Evolutionary conservation across 2,888 invertebrate genomes (phyloP).

Genomic region (Anaspis maculata): DNA sequence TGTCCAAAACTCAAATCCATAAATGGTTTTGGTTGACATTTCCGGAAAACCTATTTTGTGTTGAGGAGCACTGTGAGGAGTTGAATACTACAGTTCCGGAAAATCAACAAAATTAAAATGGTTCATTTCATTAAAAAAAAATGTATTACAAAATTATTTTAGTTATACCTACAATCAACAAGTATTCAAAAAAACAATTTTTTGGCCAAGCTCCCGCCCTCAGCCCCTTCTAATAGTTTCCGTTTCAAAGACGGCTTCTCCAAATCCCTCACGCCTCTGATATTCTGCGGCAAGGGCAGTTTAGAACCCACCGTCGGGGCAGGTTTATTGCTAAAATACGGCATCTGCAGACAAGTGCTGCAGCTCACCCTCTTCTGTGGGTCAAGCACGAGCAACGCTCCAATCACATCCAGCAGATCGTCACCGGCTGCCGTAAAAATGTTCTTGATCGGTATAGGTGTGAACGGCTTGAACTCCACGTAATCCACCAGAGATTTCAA

Average conservation of each 20-base stretch:
- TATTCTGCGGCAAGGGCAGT: constrained; percentile 67
- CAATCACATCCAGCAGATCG: constrained; percentile 78
- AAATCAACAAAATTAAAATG: not conserved
- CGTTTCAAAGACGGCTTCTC: constrained; percentile 67
- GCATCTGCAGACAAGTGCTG: constrained; percentile 77
- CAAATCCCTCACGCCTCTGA: constrained; percentile 49
- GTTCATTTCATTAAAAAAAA: not conserved
- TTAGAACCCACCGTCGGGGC: constrained; percentile 77
- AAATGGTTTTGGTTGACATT: no score
- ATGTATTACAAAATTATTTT: no score
- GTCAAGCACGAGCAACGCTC: constrained; percentile 68
- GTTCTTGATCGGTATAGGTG: constrained; percentile 74
- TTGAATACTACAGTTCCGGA: no score
- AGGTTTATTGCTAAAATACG: constrained; percentile 87
- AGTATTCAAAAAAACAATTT: constrained; percentile 60
- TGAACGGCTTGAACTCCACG: constrained; percentile 83
- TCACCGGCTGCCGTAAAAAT: constrained; percentile 95
- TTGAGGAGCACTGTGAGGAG: no score
- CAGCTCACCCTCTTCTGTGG: constrained; percentile 77
- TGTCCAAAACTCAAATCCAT: no score
- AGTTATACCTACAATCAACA: no score
- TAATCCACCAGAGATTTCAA: constrained; percentile 78
- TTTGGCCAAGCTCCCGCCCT: constrained; percentile 61
- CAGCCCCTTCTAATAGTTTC: constrained; percentile 62
- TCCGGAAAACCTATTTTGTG: no score